Conservation (phyloP, 2,113 vertebrate genomes). For the Triplophysa tibetana region DNA sequence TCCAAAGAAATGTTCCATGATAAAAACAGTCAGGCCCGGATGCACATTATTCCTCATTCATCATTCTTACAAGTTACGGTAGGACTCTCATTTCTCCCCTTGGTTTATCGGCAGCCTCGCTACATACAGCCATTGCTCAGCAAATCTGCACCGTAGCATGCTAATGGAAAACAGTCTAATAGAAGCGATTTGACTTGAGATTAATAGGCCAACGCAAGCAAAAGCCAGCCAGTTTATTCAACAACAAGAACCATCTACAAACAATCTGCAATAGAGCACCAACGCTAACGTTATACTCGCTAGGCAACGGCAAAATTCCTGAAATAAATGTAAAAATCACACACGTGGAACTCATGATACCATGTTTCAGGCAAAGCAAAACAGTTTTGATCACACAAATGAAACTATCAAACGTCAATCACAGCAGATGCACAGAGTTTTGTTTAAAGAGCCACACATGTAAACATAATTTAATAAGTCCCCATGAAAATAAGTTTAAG, state of each 20-base stretch:
- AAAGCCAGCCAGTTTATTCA: constrained; percentile 53
- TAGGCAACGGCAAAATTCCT: too few species aligned
- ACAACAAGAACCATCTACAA: constrained; percentile 8
- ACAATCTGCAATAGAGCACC: background rate
- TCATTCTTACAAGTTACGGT: constrained; percentile 71
- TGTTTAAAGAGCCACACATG: too few species aligned
- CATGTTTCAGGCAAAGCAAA: too few species aligned
- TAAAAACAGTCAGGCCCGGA: constrained; percentile 71
- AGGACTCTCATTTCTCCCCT: constrained; percentile 59
- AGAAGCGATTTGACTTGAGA: constrained; percentile 73
- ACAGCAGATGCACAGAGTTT: too few species aligned
- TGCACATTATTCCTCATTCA: constrained; percentile 73
- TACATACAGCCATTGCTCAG: constrained; percentile 60
- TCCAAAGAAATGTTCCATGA: constrained; percentile 71
- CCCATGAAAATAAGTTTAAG: too few species aligned
- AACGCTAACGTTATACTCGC: too few species aligned
- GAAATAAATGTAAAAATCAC: too few species aligned
- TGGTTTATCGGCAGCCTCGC: constrained; percentile 52
- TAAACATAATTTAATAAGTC: too few species aligned
- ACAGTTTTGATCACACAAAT: too few species aligned
- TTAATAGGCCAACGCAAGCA: constrained; percentile 68
- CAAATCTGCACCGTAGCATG: constrained; percentile 71
- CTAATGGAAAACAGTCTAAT: constrained; percentile 70
- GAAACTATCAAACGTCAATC: too few species aligned
- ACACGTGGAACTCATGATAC: too few species aligned